phyloP scores from a whole-genome alignment of 2,113 vertebrate genomes.

The Haliaeetus leucogaster region DNA sequence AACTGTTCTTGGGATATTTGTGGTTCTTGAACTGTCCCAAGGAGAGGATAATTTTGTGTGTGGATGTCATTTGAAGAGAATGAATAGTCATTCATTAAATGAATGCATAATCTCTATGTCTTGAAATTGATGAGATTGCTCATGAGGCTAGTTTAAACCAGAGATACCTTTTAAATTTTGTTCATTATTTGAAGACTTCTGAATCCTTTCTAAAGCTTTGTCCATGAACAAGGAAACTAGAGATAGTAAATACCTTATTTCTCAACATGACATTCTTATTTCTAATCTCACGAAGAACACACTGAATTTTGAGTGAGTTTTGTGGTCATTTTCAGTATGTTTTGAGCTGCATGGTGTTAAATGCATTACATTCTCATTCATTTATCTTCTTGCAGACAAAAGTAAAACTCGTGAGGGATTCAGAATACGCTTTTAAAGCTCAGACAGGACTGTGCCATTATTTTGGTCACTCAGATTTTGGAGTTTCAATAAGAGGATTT shows the following conservation, averaged over 20 bases:
- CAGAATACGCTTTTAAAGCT: slow-evolving; percentile 85
- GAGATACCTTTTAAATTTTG: background rate
- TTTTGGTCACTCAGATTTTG: slow-evolving; percentile 75
- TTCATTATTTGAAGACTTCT: background rate
- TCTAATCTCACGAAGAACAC: background rate
- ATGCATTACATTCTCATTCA: background rate
- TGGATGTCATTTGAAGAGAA: background rate
- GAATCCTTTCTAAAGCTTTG: background rate
- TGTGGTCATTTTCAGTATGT: background rate
- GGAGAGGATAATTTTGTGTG: background rate
- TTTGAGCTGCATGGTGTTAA: background rate
- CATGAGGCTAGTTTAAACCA: background rate
- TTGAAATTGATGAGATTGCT: background rate
- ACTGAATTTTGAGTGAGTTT: background rate
- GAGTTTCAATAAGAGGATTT: slow-evolving; percentile 80
- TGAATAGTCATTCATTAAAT: background rate
- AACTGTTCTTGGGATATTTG: background rate
- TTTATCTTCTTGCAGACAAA: slow-evolving; percentile 72
- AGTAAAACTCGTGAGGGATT: slow-evolving; percentile 82
- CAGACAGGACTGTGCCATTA: slow-evolving; percentile 81
- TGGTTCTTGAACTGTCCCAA: background rate
- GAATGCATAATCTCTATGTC: background rate
- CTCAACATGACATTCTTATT: background rate
- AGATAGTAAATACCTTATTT: background rate
- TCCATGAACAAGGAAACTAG: background rate